Evolutionary conservation across 2,797 vertebrate genomes (phyloP), one percentile per base, ranked within the genome.

Genomic region (Sparus aurata): DNA sequence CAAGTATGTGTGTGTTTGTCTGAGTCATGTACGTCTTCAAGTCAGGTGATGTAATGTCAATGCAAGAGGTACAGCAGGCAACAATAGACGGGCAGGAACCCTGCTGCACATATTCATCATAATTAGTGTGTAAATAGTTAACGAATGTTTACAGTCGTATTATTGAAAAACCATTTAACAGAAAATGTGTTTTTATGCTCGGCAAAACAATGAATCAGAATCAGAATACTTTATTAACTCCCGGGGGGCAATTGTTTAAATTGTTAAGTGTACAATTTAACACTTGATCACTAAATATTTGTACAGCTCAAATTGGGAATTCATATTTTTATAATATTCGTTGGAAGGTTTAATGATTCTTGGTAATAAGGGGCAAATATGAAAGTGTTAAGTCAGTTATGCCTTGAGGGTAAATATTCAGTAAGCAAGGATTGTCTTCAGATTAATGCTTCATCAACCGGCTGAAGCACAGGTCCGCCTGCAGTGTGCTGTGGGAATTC

Each of bases 11-110:
- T 34, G 34, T 34, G 34, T 34, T 34, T 34, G 34, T 34, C 34
- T 34, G 12, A 20, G 23, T 73, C 23, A 18, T 46, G 30, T 45
- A 11, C 12, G 5, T 65, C 25, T 77, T 57, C 30, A 20, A 59
- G 49, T 82, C 53, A 70, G 68, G 69, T 85, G 82, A 92, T 92
- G 86, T 67, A 89, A 90, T 74, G 49, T 45, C 20, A 53, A 38
- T 60, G 89, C 85, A 88, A 89, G 54, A 55, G 38, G 27, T 75
- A 41, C 54, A 77, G 49, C 59, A 72, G 25, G 25, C 49, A 68
- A 59, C 23, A 80, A 80, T 8, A 67, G 47, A 59, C 47, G 46
- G 70, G n/a, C 20, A 41, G 34, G 30, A 75, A 43, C 23, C 30
- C 10, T 34, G 22, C 46, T 41, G 22, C 47, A 62, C 80, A 45